A percentile compares a stretch with the other conserved stretches of the same genome.
These are phyloP conservation scores for Lycodopsis pacificus DNA, from an alignment of 2,797 vertebrate genomes.

Conservation along the genomic window DNA sequence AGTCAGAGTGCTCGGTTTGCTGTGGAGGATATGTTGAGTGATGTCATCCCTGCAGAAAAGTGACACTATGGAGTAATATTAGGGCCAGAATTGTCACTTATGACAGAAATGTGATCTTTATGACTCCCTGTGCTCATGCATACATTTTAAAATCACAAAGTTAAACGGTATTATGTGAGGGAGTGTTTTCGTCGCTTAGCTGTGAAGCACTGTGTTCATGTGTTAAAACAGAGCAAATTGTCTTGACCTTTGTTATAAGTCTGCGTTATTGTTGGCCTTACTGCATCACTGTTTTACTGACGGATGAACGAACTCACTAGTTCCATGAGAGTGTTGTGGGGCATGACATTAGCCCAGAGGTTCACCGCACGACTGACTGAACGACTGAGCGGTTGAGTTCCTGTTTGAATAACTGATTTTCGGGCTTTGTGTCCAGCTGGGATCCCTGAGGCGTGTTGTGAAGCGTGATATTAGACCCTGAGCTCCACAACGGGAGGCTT, in stretches of 20 bases:
- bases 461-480: constrained; percentile 71
- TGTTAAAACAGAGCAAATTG: neutral
- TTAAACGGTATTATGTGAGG: neutral
- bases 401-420: constrained; percentile 57
- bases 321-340: constrained; percentile 21
- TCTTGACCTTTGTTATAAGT: neutral
- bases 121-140: neutral
- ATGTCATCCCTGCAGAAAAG: neutral
- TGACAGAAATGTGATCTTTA: neutral
- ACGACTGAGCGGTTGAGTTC: constrained; percentile 13
- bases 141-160: neutral
- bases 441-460: constrained; percentile 50
- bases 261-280: neutral
- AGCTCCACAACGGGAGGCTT: constrained; percentile 47
- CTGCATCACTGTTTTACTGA: constrained; percentile 9
- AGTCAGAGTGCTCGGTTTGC: neutral
- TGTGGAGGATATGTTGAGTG: neutral
- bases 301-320: constrained; percentile 40
- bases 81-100: neutral
- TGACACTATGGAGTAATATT: too few relatives aligned
- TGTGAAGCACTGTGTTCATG: neutral
- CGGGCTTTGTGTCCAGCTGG: constrained; percentile 38
- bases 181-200: neutral
- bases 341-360: constrained; percentile 55
- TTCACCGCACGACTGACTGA: constrained; percentile 43